Evolutionary conservation across 2,113 vertebrate species (phyloP), one percentile per base, ranked within the genome.

Genomic region (Paedocypris sp.): DNA sequence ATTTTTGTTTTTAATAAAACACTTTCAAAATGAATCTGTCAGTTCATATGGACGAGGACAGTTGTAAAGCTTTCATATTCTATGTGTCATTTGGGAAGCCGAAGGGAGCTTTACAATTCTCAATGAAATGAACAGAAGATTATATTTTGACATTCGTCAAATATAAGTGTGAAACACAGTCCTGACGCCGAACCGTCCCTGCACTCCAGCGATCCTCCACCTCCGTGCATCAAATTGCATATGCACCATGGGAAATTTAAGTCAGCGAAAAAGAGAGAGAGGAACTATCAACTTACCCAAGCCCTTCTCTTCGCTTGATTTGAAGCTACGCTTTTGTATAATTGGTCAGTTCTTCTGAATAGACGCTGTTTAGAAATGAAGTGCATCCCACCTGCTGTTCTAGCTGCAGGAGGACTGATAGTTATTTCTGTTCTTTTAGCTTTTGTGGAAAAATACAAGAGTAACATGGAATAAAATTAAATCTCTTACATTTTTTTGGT

Each of bases 211-310:
- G 49, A 57, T 63, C 16, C 39, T 29, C 49, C 31, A 22, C 16
- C 18, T 35, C 39, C 38, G 31, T 52, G n/a, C 31, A 56, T 41
- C 42, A 56, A 39, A 61, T 25, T 60, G 33, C 50, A 46, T n/a
- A 28, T 58, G 49, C 41, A 41, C 65, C 32, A 29, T 41, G 33
- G 48, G 50, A 54, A 46, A 61, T 62, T 54, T 25, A 56, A 51
- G 58, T 56, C 32, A 42, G 50, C 35, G 26, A 10, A 38, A 61
- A 48, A 61, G 4, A 33, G 41, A 47, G 28, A 48, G 32, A 22
- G n/a, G 52, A 39, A 15, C 25, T 32, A 41, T 41, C 35, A 28
- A 15, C 10, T 11, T 19, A 57, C 52, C 36, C 41, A 20, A 32
- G 29, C 50, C n/a, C n/a, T 3, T 7, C 22, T 26, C 32, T 38